Evolutionary conservation across 2,888 invertebrate genomes (phyloP).

Genomic region (Caenorhabditis uteleia): DNA sequence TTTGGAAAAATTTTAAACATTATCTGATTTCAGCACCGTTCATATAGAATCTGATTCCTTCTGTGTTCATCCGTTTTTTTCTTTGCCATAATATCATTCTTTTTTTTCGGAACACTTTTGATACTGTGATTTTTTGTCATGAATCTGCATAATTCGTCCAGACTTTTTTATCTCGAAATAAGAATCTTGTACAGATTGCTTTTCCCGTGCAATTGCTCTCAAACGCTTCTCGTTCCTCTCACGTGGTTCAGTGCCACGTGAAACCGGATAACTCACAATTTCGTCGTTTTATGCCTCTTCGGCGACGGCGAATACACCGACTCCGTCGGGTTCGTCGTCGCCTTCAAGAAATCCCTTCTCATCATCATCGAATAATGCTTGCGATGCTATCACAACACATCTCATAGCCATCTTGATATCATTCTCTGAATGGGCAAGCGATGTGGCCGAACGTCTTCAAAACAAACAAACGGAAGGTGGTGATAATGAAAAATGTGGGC

Average conservation of each 20-base stretch:
- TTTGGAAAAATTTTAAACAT: too few relatives aligned
- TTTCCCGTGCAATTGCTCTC: too few relatives aligned
- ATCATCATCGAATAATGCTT: slow-evolving; percentile 11
- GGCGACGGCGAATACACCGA: slow-evolving; percentile 19
- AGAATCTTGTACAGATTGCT: too few relatives aligned
- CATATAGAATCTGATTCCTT: too few relatives aligned
- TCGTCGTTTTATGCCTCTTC: slow-evolving; percentile 16
- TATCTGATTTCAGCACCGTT: too few relatives aligned
- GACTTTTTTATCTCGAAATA: too few relatives aligned
- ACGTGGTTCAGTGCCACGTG: slow-evolving; percentile 3
- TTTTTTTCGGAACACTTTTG: too few relatives aligned
- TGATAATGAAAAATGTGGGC: slow-evolving; percentile 13
- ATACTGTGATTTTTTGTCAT: too few relatives aligned
- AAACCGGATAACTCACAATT: slow-evolving; percentile 13
- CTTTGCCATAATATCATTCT: too few relatives aligned
- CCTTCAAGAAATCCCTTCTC: neutral
- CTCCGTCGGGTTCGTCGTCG: slow-evolving; percentile 8
- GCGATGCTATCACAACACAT: slow-evolving; percentile 22
- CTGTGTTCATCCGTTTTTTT: too few relatives aligned
- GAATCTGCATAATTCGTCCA: too few relatives aligned
- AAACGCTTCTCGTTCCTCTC: neutral
- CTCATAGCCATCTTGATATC: slow-evolving; percentile 17
- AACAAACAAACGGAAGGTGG: slow-evolving; percentile 1
- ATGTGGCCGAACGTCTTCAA: slow-evolving; percentile 1
- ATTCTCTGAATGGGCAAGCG: slow-evolving; percentile 22